phyloP scores from a whole-genome alignment of 2,888 invertebrate genomes.

The Hypomecis punctinalis region DNA sequence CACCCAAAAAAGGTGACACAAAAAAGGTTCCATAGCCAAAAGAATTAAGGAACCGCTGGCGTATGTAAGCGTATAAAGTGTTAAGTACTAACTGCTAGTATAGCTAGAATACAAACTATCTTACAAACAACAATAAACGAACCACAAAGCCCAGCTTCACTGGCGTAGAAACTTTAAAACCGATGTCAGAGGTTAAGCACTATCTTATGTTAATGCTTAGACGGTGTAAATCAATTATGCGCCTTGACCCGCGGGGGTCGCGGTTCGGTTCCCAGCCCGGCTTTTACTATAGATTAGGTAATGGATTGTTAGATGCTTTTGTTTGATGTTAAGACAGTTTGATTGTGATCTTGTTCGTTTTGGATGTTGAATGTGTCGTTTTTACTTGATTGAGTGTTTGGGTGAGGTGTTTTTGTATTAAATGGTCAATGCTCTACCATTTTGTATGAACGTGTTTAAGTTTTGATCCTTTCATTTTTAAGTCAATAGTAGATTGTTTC shows the following conservation, averaged over 20 bases:
- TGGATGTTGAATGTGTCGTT: background rate
- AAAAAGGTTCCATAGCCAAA: no score
- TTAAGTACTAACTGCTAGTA: no score
- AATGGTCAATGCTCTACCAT: no score
- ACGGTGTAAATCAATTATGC: conserved; percentile 82
- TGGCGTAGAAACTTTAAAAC: conserved; percentile 77
- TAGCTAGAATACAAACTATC: no score
- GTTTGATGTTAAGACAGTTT: conserved; percentile 22
- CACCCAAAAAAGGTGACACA: no score
- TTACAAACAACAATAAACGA: conserved; percentile 15
- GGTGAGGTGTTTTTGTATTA: no score
- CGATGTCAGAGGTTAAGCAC: conserved; percentile 79
- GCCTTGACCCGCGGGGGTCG: conserved; percentile 75
- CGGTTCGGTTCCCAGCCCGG: conserved; percentile 38
- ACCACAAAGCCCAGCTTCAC: conserved; percentile 54
- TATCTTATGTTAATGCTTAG: conserved; percentile 83
- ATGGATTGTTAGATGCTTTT: conserved; percentile 43
- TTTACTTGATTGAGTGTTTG: no score
- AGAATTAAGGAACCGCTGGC: no score
- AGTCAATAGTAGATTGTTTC: no score
- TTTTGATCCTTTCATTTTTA: no score
- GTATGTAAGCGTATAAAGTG: no score
- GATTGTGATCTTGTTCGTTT: conserved; percentile 10
- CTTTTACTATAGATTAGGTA: conserved; percentile 47
- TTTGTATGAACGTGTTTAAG: no score